Evolutionary conservation across 2,113 vertebrate species (phyloP).

Genomic region (Psephotus haematonotus): DNA sequence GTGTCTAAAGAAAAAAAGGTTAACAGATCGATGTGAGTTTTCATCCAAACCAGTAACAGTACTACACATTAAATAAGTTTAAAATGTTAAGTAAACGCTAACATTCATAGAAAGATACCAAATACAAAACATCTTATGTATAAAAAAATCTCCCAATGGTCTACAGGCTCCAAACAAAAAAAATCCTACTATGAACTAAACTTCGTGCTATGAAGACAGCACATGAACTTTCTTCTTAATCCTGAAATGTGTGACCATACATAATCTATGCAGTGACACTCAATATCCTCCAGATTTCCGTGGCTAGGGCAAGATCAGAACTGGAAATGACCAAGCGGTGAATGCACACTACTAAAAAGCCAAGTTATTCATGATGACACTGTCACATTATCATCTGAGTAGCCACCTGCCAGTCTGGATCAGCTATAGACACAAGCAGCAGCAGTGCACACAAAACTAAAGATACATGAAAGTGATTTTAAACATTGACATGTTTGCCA

Average conservation of each 20-base stretch:
- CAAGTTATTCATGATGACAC: background rate
- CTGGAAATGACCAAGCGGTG: background rate
- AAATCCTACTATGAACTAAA: background rate
- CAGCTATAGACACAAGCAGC: background rate
- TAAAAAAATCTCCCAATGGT: background rate
- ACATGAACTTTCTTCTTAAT: background rate
- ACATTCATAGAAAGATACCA: background rate
- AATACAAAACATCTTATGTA: background rate
- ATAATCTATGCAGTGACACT: background rate
- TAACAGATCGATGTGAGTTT: background rate
- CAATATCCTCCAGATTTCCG: background rate
- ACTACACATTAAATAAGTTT: background rate
- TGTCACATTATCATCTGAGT: background rate
- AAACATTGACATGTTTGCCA: background rate
- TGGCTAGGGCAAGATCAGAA: background rate
- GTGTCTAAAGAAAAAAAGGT: conserved; percentile 80
- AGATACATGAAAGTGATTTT: background rate
- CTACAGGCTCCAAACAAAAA: background rate
- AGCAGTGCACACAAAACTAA: background rate
- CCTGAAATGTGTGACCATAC: background rate
- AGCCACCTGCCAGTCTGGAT: background rate
- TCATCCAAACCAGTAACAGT: background rate
- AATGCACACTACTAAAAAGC: background rate
- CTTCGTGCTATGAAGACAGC: background rate
- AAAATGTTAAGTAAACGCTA: background rate